These are phyloP conservation scores for Semaprochilodus insignis DNA, from an alignment of 2,797 vertebrate genomes.

Conservation along the genomic window DNA sequence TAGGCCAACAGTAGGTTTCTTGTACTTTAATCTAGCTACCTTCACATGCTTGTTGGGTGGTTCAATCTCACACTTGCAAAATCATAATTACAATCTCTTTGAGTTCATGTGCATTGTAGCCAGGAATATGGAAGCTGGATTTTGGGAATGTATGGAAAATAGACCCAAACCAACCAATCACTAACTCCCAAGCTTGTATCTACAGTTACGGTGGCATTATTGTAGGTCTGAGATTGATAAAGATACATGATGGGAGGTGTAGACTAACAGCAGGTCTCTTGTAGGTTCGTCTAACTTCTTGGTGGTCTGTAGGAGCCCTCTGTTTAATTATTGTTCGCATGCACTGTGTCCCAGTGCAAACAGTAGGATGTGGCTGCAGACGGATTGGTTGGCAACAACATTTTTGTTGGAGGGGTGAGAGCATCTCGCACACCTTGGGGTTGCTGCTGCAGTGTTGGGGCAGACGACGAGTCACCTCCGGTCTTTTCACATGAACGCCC, in stretches of 20 bases:
- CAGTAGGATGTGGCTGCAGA: neutral
- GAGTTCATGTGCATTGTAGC: no score
- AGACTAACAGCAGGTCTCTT: neutral
- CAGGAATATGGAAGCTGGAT: no score
- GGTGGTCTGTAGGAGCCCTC: neutral
- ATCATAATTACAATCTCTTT: no score
- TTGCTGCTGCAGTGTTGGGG: constrained; percentile 12
- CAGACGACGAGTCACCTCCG: constrained; percentile 19
- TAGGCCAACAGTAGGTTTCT: no score
- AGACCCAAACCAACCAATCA: no score
- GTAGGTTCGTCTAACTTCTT: neutral
- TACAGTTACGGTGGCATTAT: no score
- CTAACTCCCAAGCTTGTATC: no score
- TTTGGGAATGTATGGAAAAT: no score
- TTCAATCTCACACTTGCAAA: no score
- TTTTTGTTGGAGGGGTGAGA: neutral
- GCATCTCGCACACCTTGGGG: constrained; percentile 44
- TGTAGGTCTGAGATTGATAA: no score
- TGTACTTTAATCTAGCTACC: no score
- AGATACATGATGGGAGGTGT: neutral
- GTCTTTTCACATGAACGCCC: constrained; percentile 46
- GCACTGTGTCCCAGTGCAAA: neutral
- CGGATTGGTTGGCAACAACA: neutral
- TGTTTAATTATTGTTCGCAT: neutral
- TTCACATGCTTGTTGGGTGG: no score